Evolutionary conservation across 2,888 invertebrate genomes (phyloP).

Genomic region (Hypselothyrea guttata): DNA sequence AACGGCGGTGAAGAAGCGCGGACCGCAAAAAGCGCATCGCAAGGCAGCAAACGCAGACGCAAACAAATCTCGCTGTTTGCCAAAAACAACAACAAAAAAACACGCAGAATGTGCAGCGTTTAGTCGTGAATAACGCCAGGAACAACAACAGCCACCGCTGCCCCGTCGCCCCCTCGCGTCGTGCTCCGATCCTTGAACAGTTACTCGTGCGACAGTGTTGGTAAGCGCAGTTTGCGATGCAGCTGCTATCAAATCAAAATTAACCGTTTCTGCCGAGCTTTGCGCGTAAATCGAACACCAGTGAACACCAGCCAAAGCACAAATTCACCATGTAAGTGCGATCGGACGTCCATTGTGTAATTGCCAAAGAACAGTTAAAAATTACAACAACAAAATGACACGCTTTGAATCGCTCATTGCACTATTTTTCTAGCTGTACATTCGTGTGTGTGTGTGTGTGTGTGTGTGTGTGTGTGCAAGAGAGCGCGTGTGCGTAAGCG

Average conservation of each 20-base stretch:
- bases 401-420: slow-evolving; percentile 39
- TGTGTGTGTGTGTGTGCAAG: slow-evolving; percentile 1
- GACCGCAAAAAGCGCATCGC: slow-evolving; percentile 34
- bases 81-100: slow-evolving; percentile 8
- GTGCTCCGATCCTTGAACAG: not conserved
- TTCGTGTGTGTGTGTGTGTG: slow-evolving; percentile 5
- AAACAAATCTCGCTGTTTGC: no score
- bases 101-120: slow-evolving; percentile 19
- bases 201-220: slow-evolving; percentile 23
- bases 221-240: slow-evolving; percentile 15
- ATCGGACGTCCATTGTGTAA: slow-evolving; percentile 10
- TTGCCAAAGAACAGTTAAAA: slow-evolving; percentile 19
- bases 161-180: no score
- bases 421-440: slow-evolving; percentile 59
- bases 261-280: slow-evolving; percentile 50
- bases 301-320: not conserved
- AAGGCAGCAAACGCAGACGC: slow-evolving; percentile 23
- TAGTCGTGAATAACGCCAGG: not conserved
- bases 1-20: slow-evolving; percentile 49
- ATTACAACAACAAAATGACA: no score
- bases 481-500: no score
- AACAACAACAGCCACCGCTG: no score
- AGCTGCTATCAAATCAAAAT: slow-evolving; percentile 43
- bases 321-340: not conserved
- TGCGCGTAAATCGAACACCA: slow-evolving; percentile 38